Conservation (phyloP, 2,113 vertebrate species). For the Conger conger region DNA sequence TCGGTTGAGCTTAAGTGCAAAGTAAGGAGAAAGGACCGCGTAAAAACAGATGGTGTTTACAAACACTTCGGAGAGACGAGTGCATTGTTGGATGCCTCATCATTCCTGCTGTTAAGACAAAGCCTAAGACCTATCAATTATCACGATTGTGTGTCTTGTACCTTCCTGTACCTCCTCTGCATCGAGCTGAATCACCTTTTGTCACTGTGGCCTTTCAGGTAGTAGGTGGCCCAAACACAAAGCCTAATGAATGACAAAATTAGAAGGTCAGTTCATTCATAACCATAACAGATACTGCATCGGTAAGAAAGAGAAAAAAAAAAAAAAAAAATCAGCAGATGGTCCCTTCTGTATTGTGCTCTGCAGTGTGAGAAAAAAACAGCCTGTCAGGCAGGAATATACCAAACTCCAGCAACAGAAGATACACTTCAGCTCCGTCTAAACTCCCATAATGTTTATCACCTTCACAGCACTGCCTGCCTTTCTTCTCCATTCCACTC, state of each 20-base stretch:
- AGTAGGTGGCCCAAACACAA: slow-evolving; percentile 25
- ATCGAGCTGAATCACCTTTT: slow-evolving; percentile 32
- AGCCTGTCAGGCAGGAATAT: not conserved
- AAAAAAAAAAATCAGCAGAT: slow-evolving; percentile 43
- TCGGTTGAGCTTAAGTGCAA: slow-evolving; percentile 19
- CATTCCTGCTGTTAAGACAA: not conserved
- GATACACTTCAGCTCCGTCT: not conserved
- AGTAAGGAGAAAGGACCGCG: slow-evolving; percentile 13
- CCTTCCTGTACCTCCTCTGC: slow-evolving; percentile 9
- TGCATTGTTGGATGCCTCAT: slow-evolving; percentile 35
- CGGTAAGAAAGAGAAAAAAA: slow-evolving; percentile 35
- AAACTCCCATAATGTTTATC: not conserved
- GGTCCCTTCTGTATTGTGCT: slow-evolving; percentile 39
- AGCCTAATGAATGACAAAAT: slow-evolving; percentile 23
- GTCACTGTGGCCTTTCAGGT: slow-evolving; percentile 42
- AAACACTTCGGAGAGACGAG: slow-evolving; percentile 31
- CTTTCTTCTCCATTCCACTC: not conserved
- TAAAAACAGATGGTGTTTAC: slow-evolving; percentile 51
- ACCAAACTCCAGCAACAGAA: not conserved
- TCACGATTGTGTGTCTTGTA: not conserved
- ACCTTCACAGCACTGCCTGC: not conserved
- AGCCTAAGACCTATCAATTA: not conserved
- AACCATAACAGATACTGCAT: slow-evolving; percentile 43
- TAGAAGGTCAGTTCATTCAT: slow-evolving; percentile 44
- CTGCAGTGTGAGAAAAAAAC: slow-evolving; percentile 6